phyloP scores from a whole-genome alignment of 2,113 vertebrate species.

The Emberiza fucata region DNA sequence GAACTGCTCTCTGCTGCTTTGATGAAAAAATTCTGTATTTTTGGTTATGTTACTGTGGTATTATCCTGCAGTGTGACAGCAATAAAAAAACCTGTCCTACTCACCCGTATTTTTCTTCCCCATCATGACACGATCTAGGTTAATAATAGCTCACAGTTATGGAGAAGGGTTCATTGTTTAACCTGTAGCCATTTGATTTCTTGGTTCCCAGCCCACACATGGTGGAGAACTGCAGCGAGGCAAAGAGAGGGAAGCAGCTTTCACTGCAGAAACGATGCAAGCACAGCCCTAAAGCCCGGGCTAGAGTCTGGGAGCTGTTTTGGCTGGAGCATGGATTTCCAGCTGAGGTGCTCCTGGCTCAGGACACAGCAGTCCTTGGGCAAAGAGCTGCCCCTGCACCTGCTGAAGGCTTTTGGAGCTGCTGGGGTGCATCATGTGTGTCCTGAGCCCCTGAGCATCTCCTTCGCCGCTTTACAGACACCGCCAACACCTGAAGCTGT shows the following conservation, averaged over 20 bases:
- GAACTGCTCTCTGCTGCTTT: neutral
- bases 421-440: constrained; percentile 53
- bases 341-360: neutral
- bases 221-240: neutral
- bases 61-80: neutral
- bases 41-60: neutral
- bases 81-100: neutral
- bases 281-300: neutral
- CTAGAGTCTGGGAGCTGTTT: neutral
- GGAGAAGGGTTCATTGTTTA: neutral
- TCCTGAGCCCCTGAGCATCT: constrained; percentile 61
- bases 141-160: neutral
- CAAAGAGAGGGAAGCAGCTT: rapidly evolving
- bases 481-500: constrained; percentile 69
- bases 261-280: neutral
- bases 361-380: neutral
- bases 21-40: neutral
- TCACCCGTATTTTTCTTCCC: neutral
- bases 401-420: constrained; percentile 49
- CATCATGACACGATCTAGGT: neutral
- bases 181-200: neutral
- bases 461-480: constrained; percentile 56
- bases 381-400: neutral
- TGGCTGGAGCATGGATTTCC: neutral
- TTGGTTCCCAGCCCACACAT: neutral